Conservation (phyloP, 2,797 vertebrate genomes). For the Schizothorax lantsangensis region DNA sequence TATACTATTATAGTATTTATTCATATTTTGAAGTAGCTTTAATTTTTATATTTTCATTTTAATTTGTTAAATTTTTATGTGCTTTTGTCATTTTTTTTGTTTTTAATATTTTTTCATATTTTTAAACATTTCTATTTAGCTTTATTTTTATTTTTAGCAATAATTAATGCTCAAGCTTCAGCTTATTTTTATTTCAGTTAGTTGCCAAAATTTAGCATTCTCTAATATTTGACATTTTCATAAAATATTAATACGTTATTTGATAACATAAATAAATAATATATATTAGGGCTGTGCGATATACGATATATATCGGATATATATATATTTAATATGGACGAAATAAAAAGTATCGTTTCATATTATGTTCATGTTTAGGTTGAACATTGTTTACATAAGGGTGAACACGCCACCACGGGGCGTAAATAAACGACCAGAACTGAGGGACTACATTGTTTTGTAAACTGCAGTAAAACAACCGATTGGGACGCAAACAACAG, state of each 20-base stretch:
- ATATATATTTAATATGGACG: too few relatives aligned
- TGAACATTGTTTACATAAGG: too few relatives aligned
- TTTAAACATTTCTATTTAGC: background rate
- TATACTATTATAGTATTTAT: background rate
- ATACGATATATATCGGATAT: too few relatives aligned
- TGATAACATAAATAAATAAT: too few relatives aligned
- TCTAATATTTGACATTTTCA: background rate
- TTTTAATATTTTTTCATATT: background rate
- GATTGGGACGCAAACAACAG: too few relatives aligned
- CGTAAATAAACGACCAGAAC: too few relatives aligned
- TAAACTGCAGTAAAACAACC: too few relatives aligned
- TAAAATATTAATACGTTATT: background rate
- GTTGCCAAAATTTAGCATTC: background rate
- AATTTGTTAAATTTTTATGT: background rate
- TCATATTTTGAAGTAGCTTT: background rate
- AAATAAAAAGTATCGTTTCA: too few relatives aligned
- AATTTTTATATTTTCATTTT: background rate
- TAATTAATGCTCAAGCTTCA: background rate
- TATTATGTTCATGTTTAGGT: too few relatives aligned
- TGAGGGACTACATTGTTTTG: too few relatives aligned
- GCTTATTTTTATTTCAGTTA: background rate
- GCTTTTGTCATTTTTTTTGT: background rate
- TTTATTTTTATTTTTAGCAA: background rate
- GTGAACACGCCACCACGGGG: too few relatives aligned
- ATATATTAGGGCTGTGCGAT: too few relatives aligned